Conservation (phyloP, 2,888 invertebrate species). For the Eugnorisma glareosa region DNA sequence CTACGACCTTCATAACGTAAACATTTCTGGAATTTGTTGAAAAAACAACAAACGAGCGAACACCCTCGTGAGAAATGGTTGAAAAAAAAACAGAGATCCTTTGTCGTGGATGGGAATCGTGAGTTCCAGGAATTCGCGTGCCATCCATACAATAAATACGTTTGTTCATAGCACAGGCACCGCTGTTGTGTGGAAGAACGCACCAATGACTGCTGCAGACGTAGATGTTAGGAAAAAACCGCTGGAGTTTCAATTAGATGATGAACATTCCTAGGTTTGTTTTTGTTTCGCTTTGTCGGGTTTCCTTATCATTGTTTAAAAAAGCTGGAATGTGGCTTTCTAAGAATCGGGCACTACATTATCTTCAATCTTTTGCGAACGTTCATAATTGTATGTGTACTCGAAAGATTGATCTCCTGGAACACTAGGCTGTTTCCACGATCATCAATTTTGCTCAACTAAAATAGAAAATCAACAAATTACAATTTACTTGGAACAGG, state of each 20-base stretch:
- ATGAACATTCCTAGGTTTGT: slow-evolving; percentile 59
- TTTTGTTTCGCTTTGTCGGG: slow-evolving; percentile 59
- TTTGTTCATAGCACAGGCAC: slow-evolving; percentile 77
- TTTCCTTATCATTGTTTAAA: slow-evolving; percentile 48
- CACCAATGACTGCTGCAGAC: slow-evolving; percentile 53
- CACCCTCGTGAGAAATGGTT: slow-evolving; percentile 85
- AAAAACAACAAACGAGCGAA: slow-evolving; percentile 81
- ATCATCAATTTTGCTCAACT: slow-evolving; percentile 65
- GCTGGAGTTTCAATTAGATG: slow-evolving; percentile 56
- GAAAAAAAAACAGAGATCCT: slow-evolving; percentile 80
- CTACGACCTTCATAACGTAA: slow-evolving; percentile 85
- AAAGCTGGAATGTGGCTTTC: slow-evolving; percentile 43
- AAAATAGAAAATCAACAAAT: slow-evolving; percentile 72
- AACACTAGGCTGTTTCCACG: slow-evolving; percentile 48
- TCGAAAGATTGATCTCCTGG: slow-evolving; percentile 54
- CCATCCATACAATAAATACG: slow-evolving; percentile 78
- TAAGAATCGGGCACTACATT: slow-evolving; percentile 39
- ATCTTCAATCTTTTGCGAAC: slow-evolving; percentile 50
- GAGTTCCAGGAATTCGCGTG: slow-evolving; percentile 89
- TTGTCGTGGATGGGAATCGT: slow-evolving; percentile 86
- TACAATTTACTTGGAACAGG: slow-evolving; percentile 74
- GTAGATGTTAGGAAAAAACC: slow-evolving; percentile 62
- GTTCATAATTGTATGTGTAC: slow-evolving; percentile 48
- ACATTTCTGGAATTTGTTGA: slow-evolving; percentile 85
- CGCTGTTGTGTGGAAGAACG: slow-evolving; percentile 73